Evolutionary conservation across 2,113 vertebrate species (phyloP), one percentile per base, ranked within the genome.

Genomic region (Pitta sordida): DNA sequence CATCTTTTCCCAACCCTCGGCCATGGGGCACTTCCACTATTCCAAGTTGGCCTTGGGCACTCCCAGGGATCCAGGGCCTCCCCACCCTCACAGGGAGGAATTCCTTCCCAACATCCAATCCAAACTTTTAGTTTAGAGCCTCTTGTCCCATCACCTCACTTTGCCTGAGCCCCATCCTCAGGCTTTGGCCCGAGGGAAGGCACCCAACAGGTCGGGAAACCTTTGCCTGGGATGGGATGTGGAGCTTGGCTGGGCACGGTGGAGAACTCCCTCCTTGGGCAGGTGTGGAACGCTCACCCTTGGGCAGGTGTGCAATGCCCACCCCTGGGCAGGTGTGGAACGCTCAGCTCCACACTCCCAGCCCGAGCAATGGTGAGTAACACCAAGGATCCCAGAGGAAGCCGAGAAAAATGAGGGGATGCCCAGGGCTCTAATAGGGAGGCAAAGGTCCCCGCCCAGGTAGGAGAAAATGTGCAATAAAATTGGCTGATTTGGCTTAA

Each of bases 391-490:
- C 79, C 68, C 76, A 3, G 56, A 88, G 92, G 83, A 84, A 90
- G 67, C n/a, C 16, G 86, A 76, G 85, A 94, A 93, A 96, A 96
- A 96, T 36, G 93, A 93, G 86, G 82, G 73, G 90, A 59, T 51
- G 94, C 86, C 93, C 90, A 27, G 91, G 94, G 96, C 79, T 84
- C 36, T 80, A 82, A 94, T 62, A 87, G 94, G 92, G 93, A 96
- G 88, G 62, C 97, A 96, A 96, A 97, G 97, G 97, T 97, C 96
- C 91, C 96, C 46, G 27, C 94, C 96, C 97, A 97, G 96, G 96
- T 95, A 95, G 95, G 94, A 87, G 79, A 83, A 96, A 97, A 98
- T 75, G 96, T 67, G 97, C 97, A 93, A 97, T 98, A 97, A 98
- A 98, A 97, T 65, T 63, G 93, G 34, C 51, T 13, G 65, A 87